Conservation (phyloP, 2,797 vertebrate genomes). For the Poeciliopsis turneri region DNA sequence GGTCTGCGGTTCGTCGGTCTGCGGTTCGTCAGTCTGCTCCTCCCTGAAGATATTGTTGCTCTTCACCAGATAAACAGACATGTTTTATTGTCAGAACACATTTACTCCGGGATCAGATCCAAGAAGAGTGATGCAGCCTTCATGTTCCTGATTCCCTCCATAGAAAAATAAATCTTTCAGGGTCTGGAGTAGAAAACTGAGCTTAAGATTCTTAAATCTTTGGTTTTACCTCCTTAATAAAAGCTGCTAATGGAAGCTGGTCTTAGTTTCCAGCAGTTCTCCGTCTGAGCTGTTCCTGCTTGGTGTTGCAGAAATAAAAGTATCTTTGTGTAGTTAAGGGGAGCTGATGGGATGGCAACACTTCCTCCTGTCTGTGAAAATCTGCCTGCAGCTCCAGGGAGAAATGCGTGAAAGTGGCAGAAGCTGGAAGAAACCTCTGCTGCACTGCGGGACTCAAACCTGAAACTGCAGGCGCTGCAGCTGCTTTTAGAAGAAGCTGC, state of each 20-base stretch:
- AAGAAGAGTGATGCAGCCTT: not conserved
- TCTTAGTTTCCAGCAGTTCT: not conserved
- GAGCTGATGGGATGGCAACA: not conserved
- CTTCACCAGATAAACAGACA: not conserved
- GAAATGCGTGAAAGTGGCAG: slow-evolving; percentile 1
- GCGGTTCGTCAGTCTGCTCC: not conserved
- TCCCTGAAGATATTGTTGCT: not conserved
- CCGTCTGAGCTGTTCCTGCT: not conserved
- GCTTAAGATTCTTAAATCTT: not conserved
- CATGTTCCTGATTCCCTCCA: not conserved
- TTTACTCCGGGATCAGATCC: not conserved
- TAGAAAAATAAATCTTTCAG: not conserved
- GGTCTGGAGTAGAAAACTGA: not conserved
- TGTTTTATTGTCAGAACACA: not conserved
- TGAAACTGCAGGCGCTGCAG: not conserved
- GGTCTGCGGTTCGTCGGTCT: too few relatives aligned
- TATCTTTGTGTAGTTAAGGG: not conserved
- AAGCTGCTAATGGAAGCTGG: not conserved
- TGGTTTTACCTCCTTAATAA: not conserved
- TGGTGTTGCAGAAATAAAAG: not conserved
- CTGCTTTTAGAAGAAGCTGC: not conserved
- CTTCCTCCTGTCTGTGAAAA: slow-evolving; percentile 14
- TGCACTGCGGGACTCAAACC: not conserved
- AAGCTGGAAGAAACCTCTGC: not conserved
- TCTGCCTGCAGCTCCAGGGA: slow-evolving; percentile 1